Base-by-base conservation (phyloP, 2,113 vertebrate species). In the Alligator mississippiensis region DNA sequence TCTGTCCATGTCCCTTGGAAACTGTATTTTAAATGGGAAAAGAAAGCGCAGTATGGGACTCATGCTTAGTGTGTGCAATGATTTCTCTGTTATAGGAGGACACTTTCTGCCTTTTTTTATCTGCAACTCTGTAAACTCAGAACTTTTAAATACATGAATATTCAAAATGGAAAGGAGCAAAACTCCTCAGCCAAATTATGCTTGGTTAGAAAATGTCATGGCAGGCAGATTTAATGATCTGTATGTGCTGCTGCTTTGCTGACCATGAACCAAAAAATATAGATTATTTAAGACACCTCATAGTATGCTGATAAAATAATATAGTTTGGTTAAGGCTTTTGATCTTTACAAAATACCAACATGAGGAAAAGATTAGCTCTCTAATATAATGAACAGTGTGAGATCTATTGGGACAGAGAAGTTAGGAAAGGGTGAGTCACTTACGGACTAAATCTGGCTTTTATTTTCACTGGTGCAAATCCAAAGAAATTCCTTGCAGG, bases 381-480 rank as follows among this genome's bases (percentile, higher is more conserved):
- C 30, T 11, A 7, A 38, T 24, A 34, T 22, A 72, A 66, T 14
- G 21, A 1, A 80, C 34, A 0, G 0, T 0, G 34, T 6, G 9
- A 4, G 21, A 9, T 28, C 59, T 1, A 2, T 3, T 4, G 58
- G 57, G 24, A 2, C 25, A 1, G 60, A 18, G 2, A 38, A 5
- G 34, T 55, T 17, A 1, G 14, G 19, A 7, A 61, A 66, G 59
- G 22, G n/a, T 47, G 30, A 10, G 24, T 27, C 14, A 0, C 2
- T 28, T 3, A 25, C 30, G 70, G 82, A 17, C 28, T n/a, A 2
- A 3, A 1, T 70, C 47, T 9, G 4, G 22, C 15, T 55, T 12
- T 57, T 1, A 0, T 34, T 15, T 68, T n/a, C 12, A 6, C 18
- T 18, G 0, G 16, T 1, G 0, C 2, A 9, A 58, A 17, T 2